These are phyloP conservation scores for Clupea harengus DNA, from an alignment of 2,113 vertebrate species.

Conservation along the genomic window DNA sequence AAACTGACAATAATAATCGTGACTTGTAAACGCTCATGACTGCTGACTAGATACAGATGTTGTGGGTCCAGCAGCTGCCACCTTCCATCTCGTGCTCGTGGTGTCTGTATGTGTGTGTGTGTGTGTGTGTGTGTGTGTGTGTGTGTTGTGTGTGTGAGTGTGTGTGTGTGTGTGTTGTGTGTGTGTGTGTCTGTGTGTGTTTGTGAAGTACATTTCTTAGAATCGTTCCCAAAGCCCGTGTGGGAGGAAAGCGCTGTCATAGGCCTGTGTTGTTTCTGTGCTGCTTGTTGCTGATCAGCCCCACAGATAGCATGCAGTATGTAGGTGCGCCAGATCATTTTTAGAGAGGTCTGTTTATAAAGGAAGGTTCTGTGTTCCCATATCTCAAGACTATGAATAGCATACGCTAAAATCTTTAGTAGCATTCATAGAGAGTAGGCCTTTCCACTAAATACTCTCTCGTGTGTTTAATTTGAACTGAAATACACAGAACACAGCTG, in stretches of 20 bases:
- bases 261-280: not conserved
- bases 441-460: not conserved
- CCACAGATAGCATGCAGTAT: not conserved
- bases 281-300: not conserved
- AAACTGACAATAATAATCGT: not conserved
- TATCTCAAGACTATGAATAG: not conserved
- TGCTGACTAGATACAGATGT: conserved; percentile 15
- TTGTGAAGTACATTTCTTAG: conserved; percentile 23
- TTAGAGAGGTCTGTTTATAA: not conserved
- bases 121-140: not conserved
- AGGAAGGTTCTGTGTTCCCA: not conserved
- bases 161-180: not conserved
- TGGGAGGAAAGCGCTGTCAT: not conserved
- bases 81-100: not conserved
- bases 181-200: not conserved
- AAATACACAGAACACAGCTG: not conserved
- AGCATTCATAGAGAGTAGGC: too few species aligned
- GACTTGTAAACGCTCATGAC: not conserved
- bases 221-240: not conserved
- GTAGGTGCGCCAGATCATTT: not conserved
- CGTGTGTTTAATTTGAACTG: not conserved
- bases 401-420: not conserved
- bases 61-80: not conserved
- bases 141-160: not conserved
- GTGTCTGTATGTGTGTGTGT: not conserved